A percentile compares a stretch with the other conserved stretches of the same genome.
Conservation (phyloP, 2,888 invertebrate genomes). For the Lasioglossum pauxillum region DNA sequence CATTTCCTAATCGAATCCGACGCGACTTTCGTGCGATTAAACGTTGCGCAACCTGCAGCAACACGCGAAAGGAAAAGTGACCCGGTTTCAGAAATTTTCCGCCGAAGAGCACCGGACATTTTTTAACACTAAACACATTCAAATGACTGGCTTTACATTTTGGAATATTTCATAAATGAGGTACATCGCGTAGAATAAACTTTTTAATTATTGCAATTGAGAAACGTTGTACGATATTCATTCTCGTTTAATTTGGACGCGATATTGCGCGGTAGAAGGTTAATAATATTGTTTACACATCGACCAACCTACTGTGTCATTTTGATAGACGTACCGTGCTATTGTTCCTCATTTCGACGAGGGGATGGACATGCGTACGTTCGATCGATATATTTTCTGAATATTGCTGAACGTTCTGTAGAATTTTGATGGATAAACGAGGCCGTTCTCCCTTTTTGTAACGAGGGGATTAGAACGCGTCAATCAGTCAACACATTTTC, state of each 20-base stretch:
- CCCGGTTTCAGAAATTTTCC: background rate
- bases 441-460: background rate
- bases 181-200: no score
- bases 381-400: background rate
- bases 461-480: background rate
- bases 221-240: no score
- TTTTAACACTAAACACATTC: no score
- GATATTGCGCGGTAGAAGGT: no score
- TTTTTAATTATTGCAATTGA: no score
- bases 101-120: background rate
- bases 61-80: slow-evolving; percentile 31
- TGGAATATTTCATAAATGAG: no score
- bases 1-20: slow-evolving; percentile 47
- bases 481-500: background rate
- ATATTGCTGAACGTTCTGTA: background rate
- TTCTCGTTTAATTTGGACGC: no score
- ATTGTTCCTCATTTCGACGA: background rate
- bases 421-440: background rate
- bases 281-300: background rate
- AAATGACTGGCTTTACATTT: no score
- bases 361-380: background rate
- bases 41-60: slow-evolving; percentile 35
- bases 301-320: background rate
- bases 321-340: background rate
- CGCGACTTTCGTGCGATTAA: slow-evolving; percentile 51